These are phyloP conservation scores for Megalonaias nervosa DNA, from an alignment of 1,140 invertebrate species.

Conservation along the genomic window DNA sequence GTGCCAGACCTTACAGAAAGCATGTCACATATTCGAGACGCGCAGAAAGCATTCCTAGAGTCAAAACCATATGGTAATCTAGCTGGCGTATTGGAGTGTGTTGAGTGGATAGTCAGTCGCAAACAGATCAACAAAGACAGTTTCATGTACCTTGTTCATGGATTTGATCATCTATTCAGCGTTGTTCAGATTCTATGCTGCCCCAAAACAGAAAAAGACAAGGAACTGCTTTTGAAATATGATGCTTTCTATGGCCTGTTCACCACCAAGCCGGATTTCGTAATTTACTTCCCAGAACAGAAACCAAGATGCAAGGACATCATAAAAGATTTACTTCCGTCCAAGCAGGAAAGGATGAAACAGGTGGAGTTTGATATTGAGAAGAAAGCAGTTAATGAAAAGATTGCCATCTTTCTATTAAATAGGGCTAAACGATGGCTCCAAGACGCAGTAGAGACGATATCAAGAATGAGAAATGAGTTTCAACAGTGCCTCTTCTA, in stretches of 20 bases:
- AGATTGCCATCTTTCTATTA: conserved; percentile 33
- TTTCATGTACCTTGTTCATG: conserved; percentile 25
- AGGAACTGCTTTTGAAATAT: conserved; percentile 27
- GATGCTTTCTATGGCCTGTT: conserved; percentile 50
- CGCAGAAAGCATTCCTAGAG: conserved; percentile 30
- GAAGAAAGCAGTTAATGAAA: conserved; percentile 2
- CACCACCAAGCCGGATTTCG: conserved; percentile 4
- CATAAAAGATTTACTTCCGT: conserved; percentile 12
- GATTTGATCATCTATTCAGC: conserved; percentile 35
- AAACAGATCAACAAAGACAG: conserved; percentile 3
- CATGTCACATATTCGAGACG: conserved; percentile 17
- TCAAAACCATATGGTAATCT: conserved; percentile 24
- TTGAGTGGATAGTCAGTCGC: conserved; percentile 36
- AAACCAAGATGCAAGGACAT: conserved; percentile 41
- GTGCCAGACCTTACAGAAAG: not conserved
- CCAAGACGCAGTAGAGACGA: not conserved
- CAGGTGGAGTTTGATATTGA: conserved; percentile 22
- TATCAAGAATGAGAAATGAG: conserved; percentile 19
- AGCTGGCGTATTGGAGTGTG: conserved; percentile 36
- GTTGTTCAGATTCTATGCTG: conserved; percentile 34
- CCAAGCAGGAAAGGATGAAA: conserved; percentile 19
- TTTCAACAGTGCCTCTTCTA: conserved; percentile 34
- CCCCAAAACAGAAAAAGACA: conserved; percentile 17
- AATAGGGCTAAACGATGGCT: conserved; percentile 33
- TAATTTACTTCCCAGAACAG: conserved; percentile 38